Base-by-base conservation (phyloP, 2,113 vertebrate genomes). In the Oenanthe melanoleuca region DNA sequence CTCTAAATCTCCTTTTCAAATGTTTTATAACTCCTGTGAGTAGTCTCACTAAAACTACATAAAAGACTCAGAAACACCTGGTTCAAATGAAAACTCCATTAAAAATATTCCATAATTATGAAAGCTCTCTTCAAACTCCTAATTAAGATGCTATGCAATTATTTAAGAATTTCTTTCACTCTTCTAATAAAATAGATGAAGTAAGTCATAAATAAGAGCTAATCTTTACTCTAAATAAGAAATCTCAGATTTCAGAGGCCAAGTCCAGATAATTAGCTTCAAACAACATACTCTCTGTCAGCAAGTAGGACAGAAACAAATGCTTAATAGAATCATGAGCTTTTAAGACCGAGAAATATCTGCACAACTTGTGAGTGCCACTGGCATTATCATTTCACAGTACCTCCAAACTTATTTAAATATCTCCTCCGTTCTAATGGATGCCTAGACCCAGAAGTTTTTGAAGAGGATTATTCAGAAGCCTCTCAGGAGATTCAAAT, bases 361-460 rank as follows among this genome's bases (percentile, higher is more conserved):
- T 1, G 7, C 11, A 81, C 6, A 69, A 25, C 8, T 44, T 1
- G 0, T 11, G 2, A 55, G 19, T 53, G n/a, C 14, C 21, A 14
- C 18, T 31, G 60, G 37, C 3, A 11, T 24, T 50, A 52, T 18
- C 4, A 12, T 52, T 29, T 64, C 40, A 37, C 18, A 44, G 19
- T 21, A 12, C 6, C 65, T 57, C 13, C 40, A 77, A 26, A 47
- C 6, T 14, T 21, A 26, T n/a, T 64, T n/a, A 6, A 73, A 37
- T 55, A 37, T 8, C 3, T 78, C 23, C 47, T 84, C 10, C 11
- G 33, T 55, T 88, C 25, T 45, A 24, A 19, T 5, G 5, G 25
- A 23, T 61, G 8, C 33, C 64, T 26, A 37, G 18, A 49, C 6
- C 0, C 24, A 61, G 28, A 80, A 37, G 8, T 20, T 74, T 87